phyloP scores from a whole-genome alignment of 2,797 vertebrate genomes.

The Bovichtus diacanthus region DNA sequence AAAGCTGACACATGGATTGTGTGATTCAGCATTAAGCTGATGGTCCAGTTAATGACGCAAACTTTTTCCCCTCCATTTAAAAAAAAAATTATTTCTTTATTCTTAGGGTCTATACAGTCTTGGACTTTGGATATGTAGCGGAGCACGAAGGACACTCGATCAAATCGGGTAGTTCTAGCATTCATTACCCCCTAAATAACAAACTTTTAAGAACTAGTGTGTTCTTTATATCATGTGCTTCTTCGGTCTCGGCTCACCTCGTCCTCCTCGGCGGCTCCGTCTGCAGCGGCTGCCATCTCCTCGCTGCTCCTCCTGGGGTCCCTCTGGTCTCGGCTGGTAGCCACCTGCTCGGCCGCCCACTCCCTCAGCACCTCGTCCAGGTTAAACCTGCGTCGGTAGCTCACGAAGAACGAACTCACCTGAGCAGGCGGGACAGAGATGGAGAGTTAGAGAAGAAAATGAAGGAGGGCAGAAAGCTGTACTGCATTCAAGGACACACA shows the following conservation, averaged over 20 bases:
- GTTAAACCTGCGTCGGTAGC: constrained; percentile 93
- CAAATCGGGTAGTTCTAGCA: background rate
- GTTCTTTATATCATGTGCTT: background rate
- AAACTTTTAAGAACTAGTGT: background rate
- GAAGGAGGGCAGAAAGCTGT: background rate
- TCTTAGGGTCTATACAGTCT: background rate
- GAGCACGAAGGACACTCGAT: background rate
- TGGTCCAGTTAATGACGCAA: too few relatives aligned
- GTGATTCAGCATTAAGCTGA: background rate
- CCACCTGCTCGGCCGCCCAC: constrained; percentile 93
- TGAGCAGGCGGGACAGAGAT: constrained; percentile 59
- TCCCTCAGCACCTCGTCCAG: constrained; percentile 93
- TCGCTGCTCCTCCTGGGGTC: constrained; percentile 74
- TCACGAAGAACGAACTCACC: constrained; percentile 93
- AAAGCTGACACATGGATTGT: background rate
- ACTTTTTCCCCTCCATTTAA: background rate
- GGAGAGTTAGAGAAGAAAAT: background rate
- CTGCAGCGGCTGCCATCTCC: constrained; percentile 77
- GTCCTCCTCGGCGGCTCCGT: constrained; percentile 72
- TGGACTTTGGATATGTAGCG: background rate
- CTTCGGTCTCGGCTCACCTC: constrained; percentile 68
- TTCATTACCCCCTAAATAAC: background rate
- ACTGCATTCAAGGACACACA: constrained; percentile 21
- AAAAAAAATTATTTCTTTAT: background rate
- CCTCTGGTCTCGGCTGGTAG: constrained; percentile 73